A percentile compares a stretch with the other conserved stretches of the same genome.
Evolutionary conservation across 2,888 invertebrate genomes (phyloP).

Genomic region (Encarsia formosa): DNA sequence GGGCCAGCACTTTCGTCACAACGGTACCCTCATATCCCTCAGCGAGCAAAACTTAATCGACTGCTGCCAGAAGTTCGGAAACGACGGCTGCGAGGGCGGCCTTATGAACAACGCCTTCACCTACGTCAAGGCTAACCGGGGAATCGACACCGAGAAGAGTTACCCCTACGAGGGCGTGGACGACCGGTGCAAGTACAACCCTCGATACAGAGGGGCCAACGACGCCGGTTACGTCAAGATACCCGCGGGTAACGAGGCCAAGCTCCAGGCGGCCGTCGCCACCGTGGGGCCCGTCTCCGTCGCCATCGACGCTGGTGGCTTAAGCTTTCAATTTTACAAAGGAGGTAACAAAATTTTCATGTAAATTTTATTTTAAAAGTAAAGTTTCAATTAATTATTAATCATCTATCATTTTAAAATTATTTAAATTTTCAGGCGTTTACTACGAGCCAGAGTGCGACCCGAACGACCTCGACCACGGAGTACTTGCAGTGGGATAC

Average conservation of each 20-base stretch:
- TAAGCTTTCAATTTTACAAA: conserved; percentile 81
- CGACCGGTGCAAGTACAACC: conserved; percentile 55
- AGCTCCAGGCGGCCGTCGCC: conserved; percentile 74
- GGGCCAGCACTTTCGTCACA: conserved; percentile 81
- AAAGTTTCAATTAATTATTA: neutral
- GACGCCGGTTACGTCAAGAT: conserved; percentile 79
- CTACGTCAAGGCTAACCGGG: conserved; percentile 77
- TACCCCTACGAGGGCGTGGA: conserved; percentile 77
- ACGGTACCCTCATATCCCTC: conserved; percentile 72
- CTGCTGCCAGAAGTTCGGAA: conserved; percentile 78
- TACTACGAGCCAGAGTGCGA: conserved; percentile 80
- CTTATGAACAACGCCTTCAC: conserved; percentile 79
- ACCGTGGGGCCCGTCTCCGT: conserved; percentile 81
- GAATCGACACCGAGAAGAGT: conserved; percentile 81
- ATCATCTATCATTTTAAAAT: neutral
- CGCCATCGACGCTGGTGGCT: conserved; percentile 84
- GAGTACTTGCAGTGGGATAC: conserved; percentile 80
- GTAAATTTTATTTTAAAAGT: neutral
- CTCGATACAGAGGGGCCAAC: conserved; percentile 67
- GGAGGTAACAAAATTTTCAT: conserved; percentile 51
- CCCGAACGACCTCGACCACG: conserved; percentile 71
- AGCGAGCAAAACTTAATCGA: conserved; percentile 92
- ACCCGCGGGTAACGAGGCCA: conserved; percentile 66
- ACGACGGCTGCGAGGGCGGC: conserved; percentile 88
- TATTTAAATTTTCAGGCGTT: conserved; percentile 52